Conservation (phyloP, 2,888 invertebrate species). For the Oscheius sp. region DNA sequence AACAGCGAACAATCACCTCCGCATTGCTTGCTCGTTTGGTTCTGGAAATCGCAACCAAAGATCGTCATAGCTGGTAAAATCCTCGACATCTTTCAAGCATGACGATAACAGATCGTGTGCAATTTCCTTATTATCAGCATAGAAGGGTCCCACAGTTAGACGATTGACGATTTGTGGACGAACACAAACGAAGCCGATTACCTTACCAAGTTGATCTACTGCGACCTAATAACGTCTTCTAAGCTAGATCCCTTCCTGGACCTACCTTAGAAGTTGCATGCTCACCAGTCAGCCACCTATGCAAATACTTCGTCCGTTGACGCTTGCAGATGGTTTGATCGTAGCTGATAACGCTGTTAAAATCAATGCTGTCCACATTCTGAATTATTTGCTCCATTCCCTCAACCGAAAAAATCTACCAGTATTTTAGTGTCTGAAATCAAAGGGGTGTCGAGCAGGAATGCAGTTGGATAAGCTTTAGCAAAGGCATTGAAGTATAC, state of each 20-base stretch:
- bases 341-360: neutral
- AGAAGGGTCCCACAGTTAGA: constrained; percentile 28
- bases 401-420: no score
- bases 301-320: constrained; percentile 15
- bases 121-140: constrained; percentile 17
- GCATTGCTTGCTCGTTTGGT: constrained; percentile 8
- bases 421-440: neutral
- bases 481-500: constrained; percentile 19
- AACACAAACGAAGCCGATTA: constrained; percentile 22
- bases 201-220: constrained; percentile 1
- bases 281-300: constrained; percentile 9
- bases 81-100: constrained; percentile 1
- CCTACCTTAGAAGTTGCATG: constrained; percentile 6
- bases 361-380: constrained; percentile 8
- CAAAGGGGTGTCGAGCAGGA: neutral
- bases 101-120: constrained; percentile 8
- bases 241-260: neutral
- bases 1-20: neutral
- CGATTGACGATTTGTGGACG: constrained; percentile 24
- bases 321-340: constrained; percentile 22
- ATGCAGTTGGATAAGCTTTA: neutral
- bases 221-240: constrained; percentile 8
- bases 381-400: neutral
- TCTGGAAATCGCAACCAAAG: constrained; percentile 26
- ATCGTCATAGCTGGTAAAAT: neutral